Percentiles rank a stretch among this genome's conserved stretches.
These are phyloP conservation scores for Galeopterus variegatus DNA, from an alignment of 2,113 vertebrate genomes.

Conservation along the genomic window DNA sequence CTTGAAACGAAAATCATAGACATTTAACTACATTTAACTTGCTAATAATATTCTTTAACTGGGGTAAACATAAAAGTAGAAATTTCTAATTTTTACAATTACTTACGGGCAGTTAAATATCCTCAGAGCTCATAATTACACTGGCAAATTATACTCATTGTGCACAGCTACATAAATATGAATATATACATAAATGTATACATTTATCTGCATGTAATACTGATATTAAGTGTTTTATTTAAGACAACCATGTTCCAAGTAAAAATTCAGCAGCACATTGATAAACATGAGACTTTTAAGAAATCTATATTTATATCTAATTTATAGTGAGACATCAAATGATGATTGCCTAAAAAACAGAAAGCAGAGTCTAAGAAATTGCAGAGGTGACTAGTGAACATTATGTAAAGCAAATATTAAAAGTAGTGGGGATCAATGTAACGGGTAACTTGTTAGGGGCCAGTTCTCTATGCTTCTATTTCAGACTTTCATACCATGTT, in stretches of 20 bases:
- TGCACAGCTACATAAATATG: conserved; percentile 6
- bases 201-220: not conserved
- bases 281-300: not conserved
- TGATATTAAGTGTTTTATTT: conserved; percentile 19
- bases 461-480: not conserved
- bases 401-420: not conserved
- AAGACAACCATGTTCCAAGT: not conserved
- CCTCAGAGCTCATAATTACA: conserved; percentile 15
- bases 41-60: conserved; percentile 30
- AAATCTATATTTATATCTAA: not conserved
- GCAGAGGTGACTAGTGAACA: not conserved
- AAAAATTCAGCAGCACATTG: not conserved
- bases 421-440: not conserved
- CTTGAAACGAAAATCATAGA: conserved; percentile 13
- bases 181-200: not conserved
- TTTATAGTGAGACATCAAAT: conserved; percentile 20
- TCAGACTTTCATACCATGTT: not conserved
- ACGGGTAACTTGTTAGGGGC: not conserved
- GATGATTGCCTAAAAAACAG: not conserved
- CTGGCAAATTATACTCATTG: conserved; percentile 18
- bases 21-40: conserved; percentile 69
- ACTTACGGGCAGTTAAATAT: conserved; percentile 29
- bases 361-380: not conserved
- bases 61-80: conserved; percentile 7
- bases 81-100: conserved; percentile 48